Conservation (phyloP, 2,888 invertebrate genomes). For the Lamellibrachia satsuma region DNA sequence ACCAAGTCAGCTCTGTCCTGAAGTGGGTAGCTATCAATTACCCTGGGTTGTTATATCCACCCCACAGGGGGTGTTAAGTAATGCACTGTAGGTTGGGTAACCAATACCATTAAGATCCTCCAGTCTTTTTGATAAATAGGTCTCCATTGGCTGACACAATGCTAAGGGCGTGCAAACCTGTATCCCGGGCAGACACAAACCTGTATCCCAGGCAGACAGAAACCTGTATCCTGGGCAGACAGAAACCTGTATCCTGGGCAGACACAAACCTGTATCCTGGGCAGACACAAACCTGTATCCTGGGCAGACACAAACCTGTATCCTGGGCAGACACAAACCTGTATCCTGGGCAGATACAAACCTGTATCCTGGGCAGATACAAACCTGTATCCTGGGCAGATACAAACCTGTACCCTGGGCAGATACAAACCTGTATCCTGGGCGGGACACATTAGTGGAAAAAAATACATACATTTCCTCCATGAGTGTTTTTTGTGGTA, state of each 20-base stretch:
- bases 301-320: too few species aligned
- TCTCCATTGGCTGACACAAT: not conserved
- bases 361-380: too few species aligned
- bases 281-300: too few species aligned
- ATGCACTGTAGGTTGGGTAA: not conserved
- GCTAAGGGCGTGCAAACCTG: not conserved
- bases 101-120: not conserved
- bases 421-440: not conserved
- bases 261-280: too few species aligned
- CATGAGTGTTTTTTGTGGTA: not conserved
- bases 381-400: too few species aligned
- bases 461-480: not conserved
- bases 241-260: too few species aligned
- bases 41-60: not conserved
- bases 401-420: too few species aligned
- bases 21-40: not conserved
- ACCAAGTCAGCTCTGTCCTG: not conserved
- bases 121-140: not conserved
- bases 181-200: too few species aligned
- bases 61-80: not conserved
- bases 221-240: too few species aligned
- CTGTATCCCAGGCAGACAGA: too few species aligned
- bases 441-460: not conserved
- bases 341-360: too few species aligned
- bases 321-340: too few species aligned